Conservation (phyloP, 2,797 vertebrate genomes). For the Glossophaga mutica region DNA sequence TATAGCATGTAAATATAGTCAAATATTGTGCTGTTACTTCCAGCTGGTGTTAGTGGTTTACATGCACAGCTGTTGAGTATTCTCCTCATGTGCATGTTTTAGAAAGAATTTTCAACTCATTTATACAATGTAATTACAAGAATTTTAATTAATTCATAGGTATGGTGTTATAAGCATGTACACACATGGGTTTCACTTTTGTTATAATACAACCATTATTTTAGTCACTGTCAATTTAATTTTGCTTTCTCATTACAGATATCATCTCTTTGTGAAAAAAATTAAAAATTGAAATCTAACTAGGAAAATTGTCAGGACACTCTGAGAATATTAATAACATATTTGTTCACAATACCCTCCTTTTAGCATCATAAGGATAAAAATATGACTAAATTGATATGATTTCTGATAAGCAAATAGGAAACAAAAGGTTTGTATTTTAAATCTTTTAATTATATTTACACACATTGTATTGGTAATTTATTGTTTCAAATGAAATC, state of each 20-base stretch:
- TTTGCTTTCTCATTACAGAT: not conserved
- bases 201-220: not conserved
- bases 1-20: not conserved
- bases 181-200: constrained; percentile 8
- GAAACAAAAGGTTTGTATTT: constrained; percentile 15
- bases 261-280: constrained; percentile 26
- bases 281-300: constrained; percentile 12
- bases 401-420: constrained; percentile 61
- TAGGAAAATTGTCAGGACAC: not conserved
- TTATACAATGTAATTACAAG: constrained; percentile 49
- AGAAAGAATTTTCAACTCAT: constrained; percentile 27
- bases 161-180: not conserved
- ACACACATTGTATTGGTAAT: not conserved
- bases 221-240: not conserved
- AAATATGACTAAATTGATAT: constrained; percentile 49
- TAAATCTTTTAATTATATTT: not conserved
- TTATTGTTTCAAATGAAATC: not conserved
- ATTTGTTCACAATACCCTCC: not conserved
- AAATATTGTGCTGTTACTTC: not conserved
- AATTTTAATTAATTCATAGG: constrained; percentile 51
- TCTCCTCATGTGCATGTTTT: not conserved
- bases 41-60: not conserved
- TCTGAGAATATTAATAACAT: constrained; percentile 2
- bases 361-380: constrained; percentile 29
- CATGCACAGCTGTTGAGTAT: not conserved